Conservation (phyloP, 2,797 vertebrate species). For the Botia almorhae region DNA sequence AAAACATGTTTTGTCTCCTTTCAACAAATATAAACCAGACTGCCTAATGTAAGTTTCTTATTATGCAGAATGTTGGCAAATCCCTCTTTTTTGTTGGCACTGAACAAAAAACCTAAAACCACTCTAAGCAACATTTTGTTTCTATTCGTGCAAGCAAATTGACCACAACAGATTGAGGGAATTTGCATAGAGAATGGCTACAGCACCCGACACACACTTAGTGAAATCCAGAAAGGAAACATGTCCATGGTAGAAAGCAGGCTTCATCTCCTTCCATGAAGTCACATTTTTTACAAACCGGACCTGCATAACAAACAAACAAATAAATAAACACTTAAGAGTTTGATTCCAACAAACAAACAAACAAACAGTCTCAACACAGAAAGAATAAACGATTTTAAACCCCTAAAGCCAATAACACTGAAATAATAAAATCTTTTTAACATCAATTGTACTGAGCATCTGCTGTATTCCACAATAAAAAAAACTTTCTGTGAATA, state of each 20-base stretch:
- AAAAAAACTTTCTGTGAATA: no score
- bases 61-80: conserved; percentile 21
- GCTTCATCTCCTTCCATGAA: conserved; percentile 97
- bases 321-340: not conserved
- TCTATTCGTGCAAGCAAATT: conserved; percentile 10
- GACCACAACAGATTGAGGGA: conserved; percentile 1
- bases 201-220: conserved; percentile 67
- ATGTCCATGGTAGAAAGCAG: conserved; percentile 97
- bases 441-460: not conserved
- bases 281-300: conserved; percentile 97
- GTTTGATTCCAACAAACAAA: not conserved
- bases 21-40: not conserved
- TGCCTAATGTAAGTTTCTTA: not conserved
- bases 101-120: conserved; percentile 10
- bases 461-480: conserved; percentile 1
- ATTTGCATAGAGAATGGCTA: not conserved
- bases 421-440: no score
- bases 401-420: no score
- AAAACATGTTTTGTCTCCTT: not conserved
- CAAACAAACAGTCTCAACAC: no score
- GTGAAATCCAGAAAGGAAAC: conserved; percentile 94
- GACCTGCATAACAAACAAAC: conserved; percentile 65
- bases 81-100: not conserved
- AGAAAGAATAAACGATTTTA: no score
- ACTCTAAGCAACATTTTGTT: conserved; percentile 4